Evolutionary conservation across 2,797 vertebrate species (phyloP), one percentile per base, ranked within the genome.

Genomic region (Staurois parvus): DNA sequence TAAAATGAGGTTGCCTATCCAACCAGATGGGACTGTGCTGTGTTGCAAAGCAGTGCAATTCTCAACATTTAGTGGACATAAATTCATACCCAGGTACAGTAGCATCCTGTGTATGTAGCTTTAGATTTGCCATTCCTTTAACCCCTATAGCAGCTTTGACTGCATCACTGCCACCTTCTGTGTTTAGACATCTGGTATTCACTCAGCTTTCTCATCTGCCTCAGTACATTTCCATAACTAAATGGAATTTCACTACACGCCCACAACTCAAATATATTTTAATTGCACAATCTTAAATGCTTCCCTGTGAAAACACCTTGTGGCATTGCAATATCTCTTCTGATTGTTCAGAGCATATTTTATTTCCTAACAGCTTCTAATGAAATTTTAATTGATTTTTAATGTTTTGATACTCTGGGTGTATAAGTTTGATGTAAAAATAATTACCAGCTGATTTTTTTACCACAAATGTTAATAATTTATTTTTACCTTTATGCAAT

Each of bases 331-430:
- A 83, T 87, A 83, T 79, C 52, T 86, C 85, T 83, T 72, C 85
- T 67, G 56, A 87, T 83, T 83, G 42, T 79, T 87, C 69, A 62
- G 66, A 79, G 70, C 59, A 87, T 78, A 87, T 79, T 79, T 87
- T 79, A 83, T 74, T 79, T 72, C 62, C 75, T 83, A 83, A 87
- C 83, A 83, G 76, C 81, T 67, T 59, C 81, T 87, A 83, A 87
- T 87, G 80, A 87, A 87, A 68, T 83, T 87, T 87, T 87, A 83
- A 87, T 87, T 87, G 85, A 87, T 87, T 83, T 87, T 87, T 83
- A 87, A 87, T 87, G 85, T 79, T 87, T 86, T 86, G 83, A 83
- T 79, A 74, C 85, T 78, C 76, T 70, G 76, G 59, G 80, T 73
- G 76, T 83, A 83, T 87, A 83, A 78, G 73, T 87, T 79, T 74